Evolutionary conservation across 2,888 invertebrate species (phyloP).

Genomic region (Machimus rusticus): DNA sequence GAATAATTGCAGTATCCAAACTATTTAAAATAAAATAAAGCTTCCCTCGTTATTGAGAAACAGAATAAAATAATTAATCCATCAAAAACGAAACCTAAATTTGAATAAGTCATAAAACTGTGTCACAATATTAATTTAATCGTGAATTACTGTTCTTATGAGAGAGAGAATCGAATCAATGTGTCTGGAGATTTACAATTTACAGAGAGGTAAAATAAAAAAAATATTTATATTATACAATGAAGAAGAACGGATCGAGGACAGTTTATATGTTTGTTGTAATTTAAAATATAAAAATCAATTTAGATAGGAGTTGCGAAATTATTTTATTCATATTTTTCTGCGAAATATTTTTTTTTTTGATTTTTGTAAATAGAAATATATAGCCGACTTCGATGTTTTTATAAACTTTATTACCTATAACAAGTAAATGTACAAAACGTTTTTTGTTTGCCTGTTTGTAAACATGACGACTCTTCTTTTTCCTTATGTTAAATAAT

Average conservation of each 20-base stretch:
- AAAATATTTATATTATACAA: background rate
- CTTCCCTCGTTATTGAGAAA: background rate
- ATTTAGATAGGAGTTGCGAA: conserved; percentile 9
- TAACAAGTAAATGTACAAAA: conserved; percentile 2
- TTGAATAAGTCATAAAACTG: background rate
- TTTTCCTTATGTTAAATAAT: conserved; percentile 23
- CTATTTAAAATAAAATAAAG: background rate
- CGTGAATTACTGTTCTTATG: background rate
- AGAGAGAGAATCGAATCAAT: background rate
- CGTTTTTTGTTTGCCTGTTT: conserved; percentile 24
- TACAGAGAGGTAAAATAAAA: background rate
- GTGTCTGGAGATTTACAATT: background rate
- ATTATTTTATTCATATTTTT: conserved; percentile 10
- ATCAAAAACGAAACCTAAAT: background rate
- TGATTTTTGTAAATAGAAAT: background rate
- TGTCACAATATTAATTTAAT: background rate
- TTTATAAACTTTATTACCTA: background rate
- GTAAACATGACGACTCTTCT: conserved; percentile 13
- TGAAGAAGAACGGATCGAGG: background rate
- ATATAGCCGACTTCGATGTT: background rate
- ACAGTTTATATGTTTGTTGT: background rate
- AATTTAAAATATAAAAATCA: background rate
- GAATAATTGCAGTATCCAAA: background rate
- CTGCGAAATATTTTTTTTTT: background rate
- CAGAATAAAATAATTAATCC: background rate